Evolutionary conservation across 2,888 invertebrate genomes (phyloP).

Genomic region (Euclidia mi): DNA sequence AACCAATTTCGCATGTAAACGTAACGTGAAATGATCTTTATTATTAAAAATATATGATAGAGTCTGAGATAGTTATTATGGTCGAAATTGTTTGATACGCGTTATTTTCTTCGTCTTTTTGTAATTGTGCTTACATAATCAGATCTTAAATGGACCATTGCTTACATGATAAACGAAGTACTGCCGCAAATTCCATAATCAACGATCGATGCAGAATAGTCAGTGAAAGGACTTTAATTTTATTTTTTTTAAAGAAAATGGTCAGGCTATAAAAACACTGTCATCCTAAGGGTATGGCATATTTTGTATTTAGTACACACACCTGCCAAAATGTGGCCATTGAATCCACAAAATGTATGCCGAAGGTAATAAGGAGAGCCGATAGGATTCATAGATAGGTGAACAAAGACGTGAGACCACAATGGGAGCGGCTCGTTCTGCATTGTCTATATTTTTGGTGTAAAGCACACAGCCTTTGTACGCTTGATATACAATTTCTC

Average conservation of each 20-base stretch:
- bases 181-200: not conserved
- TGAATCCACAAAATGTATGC: conserved; percentile 59
- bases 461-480: conserved; percentile 49
- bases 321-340: conserved; percentile 49
- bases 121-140: not conserved
- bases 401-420: conserved; percentile 74
- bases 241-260: conserved; percentile 20
- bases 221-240: not conserved
- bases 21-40: not conserved
- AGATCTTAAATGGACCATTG: not conserved
- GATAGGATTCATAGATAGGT: conserved; percentile 75
- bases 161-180: not conserved
- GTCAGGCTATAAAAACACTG: conserved; percentile 44
- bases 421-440: conserved; percentile 62
- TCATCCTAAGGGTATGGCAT: conserved; percentile 43
- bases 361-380: conserved; percentile 67
- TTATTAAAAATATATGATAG: not conserved
- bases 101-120: not conserved
- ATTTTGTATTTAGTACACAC: conserved; percentile 53
- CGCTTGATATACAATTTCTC: conserved; percentile 46
- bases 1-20: not conserved
- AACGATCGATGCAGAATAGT: not conserved
- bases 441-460: conserved; percentile 71
- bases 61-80: not conserved
- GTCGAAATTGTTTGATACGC: not conserved